Evolutionary conservation across 2,113 vertebrate species (phyloP).

Genomic region (Carassius auratus): DNA sequence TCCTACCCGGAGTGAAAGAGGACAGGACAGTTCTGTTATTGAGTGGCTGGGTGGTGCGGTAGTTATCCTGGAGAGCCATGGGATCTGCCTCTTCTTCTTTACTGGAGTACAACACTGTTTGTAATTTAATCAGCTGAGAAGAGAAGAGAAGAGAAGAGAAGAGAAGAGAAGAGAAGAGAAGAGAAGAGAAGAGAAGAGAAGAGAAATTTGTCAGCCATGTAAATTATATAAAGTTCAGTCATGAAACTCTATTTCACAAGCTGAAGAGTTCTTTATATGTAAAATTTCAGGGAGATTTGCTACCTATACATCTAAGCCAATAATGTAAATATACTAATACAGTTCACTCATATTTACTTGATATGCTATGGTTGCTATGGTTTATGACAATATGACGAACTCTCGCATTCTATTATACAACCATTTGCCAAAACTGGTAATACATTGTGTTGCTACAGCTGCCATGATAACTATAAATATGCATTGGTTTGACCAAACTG

Average conservation of each 20-base stretch:
- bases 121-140: slow-evolving; percentile 72
- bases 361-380: too few species aligned
- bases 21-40: slow-evolving; percentile 72
- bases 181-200: not conserved
- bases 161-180: not conserved
- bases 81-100: slow-evolving; percentile 50
- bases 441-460: not conserved
- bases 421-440: not conserved
- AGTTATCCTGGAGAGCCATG: slow-evolving; percentile 76
- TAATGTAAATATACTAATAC: too few species aligned
- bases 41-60: slow-evolving; percentile 70
- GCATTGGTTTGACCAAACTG: not conserved
- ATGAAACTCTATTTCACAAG: too few species aligned
- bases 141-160: not conserved
- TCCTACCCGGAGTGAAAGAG: slow-evolving; percentile 73
- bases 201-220: too few species aligned
- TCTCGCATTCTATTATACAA: too few species aligned
- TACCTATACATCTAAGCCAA: too few species aligned
- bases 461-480: not conserved
- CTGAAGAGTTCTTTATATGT: too few species aligned
- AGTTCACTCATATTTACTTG: too few species aligned
- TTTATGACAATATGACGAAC: too few species aligned
- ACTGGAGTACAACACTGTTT: slow-evolving; percentile 73
- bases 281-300: too few species aligned
- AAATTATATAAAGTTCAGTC: too few species aligned